Evolutionary conservation across 2,888 invertebrate genomes (phyloP).

Genomic region (Watsonalla binaria): DNA sequence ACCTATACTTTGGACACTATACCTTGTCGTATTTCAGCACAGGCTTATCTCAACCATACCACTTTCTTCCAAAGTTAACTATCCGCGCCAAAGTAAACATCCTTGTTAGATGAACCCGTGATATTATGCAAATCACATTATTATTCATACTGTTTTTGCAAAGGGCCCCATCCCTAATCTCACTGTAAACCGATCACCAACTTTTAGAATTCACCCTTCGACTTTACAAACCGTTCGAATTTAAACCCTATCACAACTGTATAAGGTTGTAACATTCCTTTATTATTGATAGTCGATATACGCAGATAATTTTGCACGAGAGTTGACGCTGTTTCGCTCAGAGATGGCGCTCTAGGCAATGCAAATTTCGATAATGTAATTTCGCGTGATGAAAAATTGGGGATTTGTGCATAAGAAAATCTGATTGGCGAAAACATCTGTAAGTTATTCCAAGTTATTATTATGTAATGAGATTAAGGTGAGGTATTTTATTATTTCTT

Average conservation of each 20-base stretch:
- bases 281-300: conserved; percentile 10
- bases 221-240: conserved; percentile 16
- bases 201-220: conserved; percentile 23
- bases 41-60: too few relatives aligned
- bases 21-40: too few relatives aligned
- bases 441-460: conserved; percentile 71
- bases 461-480: conserved; percentile 73
- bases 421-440: conserved; percentile 72
- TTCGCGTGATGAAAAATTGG: conserved; percentile 72
- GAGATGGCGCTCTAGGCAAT: conserved; percentile 73
- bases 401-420: conserved; percentile 47
- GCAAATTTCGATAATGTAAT: conserved; percentile 74
- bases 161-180: conserved; percentile 72
- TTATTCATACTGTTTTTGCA: conserved; percentile 77
- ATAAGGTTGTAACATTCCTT: conserved; percentile 14
- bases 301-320: conserved; percentile 28
- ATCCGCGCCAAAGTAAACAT: conserved; percentile 60
- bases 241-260: conserved; percentile 14
- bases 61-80: conserved; percentile 38
- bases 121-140: conserved; percentile 76
- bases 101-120: conserved; percentile 56
- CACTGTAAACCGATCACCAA: conserved; percentile 41
- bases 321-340: conserved; percentile 44
- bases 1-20: too few relatives aligned
- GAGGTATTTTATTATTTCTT: conserved; percentile 62